Evolutionary conservation across 2,797 vertebrate genomes (phyloP), one percentile per base, ranked within the genome.

Genomic region (Balearica regulorum): DNA sequence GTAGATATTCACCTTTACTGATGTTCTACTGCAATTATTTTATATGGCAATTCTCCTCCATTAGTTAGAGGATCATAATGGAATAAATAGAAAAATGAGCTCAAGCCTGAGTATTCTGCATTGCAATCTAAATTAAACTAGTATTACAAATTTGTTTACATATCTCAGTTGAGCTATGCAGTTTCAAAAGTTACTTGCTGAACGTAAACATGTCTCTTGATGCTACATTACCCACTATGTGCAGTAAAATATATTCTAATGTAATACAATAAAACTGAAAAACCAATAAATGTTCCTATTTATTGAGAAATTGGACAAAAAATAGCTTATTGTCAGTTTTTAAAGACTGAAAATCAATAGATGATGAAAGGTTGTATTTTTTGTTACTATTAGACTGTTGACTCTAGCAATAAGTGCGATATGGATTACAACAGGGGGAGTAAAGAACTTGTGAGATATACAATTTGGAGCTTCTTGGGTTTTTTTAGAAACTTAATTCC

Each of bases 301-400:
- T 95, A 98, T 96, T 93, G 96, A 97, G 93, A 96, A 96, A 96
- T 88, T 95, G 88, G 94, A 96, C 96, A 94, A 95, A 97, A 98
- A 97, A 97, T 76, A 97, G 95, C 95, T 94, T 97, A 91, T 97
- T 97, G 96, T 96, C 96, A 97, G 96, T 97, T 98, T 97, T 97
- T 94, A 96, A 97, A 97, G 97, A 97, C 96, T 94, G 93, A 94
- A 97, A 97, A 98, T 98, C 98, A 93, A 96, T 98, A 97, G 83
- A 96, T 97, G 96, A 98, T 96, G 90, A 93, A 97, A 97, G 96
- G 94, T 92, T 97, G 97, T 97, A 94, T 90, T 93, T 97, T 97
- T 96, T 96, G 96, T 96, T 97, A 97, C 95, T 94, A 96, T 97
- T 96, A 95, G 93, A 97, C 92, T 98, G 97, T 97, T 97, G 97